These are phyloP conservation scores for Pararge aegeria DNA, from an alignment of 1,140 invertebrate genomes.

Conservation along the genomic window DNA sequence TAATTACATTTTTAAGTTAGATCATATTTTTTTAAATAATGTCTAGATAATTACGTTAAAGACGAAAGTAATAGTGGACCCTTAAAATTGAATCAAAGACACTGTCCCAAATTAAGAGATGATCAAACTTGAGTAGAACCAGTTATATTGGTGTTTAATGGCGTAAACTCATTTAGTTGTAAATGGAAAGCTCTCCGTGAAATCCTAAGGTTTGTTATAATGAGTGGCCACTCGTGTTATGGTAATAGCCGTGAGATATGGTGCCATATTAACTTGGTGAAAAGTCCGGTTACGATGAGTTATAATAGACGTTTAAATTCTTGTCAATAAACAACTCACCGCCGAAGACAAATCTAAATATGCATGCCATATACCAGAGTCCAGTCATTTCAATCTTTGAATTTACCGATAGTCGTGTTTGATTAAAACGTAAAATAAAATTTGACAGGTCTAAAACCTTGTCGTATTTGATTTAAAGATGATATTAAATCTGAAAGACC, in stretches of 20 bases:
- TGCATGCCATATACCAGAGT: background rate
- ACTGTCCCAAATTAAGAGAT: constrained; percentile 30
- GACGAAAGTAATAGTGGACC: background rate
- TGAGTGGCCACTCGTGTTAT: constrained; percentile 24
- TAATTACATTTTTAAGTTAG: too few relatives aligned
- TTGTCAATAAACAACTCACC: constrained; percentile 14
- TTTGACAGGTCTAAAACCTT: background rate
- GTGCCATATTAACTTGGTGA: background rate
- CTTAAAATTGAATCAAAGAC: constrained; percentile 23
- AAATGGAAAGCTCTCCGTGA: constrained; percentile 31
- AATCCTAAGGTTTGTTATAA: constrained; percentile 30
- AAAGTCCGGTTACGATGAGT: constrained; percentile 13
- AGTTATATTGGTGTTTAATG: constrained; percentile 21
- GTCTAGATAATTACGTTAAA: too few relatives aligned
- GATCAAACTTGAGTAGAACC: constrained; percentile 17
- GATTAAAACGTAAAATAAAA: constrained; percentile 5
- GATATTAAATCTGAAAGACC: too few relatives aligned
- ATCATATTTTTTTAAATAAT: too few relatives aligned
- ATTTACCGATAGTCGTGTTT: background rate
- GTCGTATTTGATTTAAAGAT: background rate
- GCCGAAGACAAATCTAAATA: background rate
- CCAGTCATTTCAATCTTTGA: background rate
- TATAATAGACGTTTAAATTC: constrained; percentile 10
- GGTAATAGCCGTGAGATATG: constrained; percentile 28
- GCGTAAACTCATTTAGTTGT: constrained; percentile 26